Percentiles rank a stretch among this genome's conserved stretches.
These are phyloP conservation scores for Latrodectus hesperus DNA, from an alignment of 2,888 invertebrate genomes.

Conservation along the genomic window DNA sequence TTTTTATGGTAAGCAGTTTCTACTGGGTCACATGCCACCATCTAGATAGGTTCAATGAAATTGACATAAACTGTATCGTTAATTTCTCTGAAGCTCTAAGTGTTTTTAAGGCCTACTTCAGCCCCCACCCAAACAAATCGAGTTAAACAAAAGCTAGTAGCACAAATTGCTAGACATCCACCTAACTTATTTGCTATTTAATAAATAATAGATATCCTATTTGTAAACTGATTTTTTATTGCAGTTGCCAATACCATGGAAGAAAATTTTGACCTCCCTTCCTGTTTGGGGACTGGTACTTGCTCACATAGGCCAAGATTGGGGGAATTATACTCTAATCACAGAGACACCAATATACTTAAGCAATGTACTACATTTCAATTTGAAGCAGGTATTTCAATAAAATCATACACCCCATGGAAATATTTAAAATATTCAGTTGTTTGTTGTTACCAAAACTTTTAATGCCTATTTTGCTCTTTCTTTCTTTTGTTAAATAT, in stretches of 20 bases:
- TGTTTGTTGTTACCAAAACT: neutral
- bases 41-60: too few species aligned
- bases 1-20: too few species aligned
- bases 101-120: too few species aligned
- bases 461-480: neutral
- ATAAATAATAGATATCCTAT: too few species aligned
- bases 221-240: constrained; percentile 73
- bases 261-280: constrained; percentile 80
- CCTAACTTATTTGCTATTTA: too few species aligned
- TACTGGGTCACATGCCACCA: too few species aligned
- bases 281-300: constrained; percentile 84
- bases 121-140: too few species aligned
- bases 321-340: constrained; percentile 90
- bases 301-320: constrained; percentile 84
- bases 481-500: neutral
- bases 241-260: constrained; percentile 85
- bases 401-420: neutral
- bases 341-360: constrained; percentile 87
- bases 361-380: constrained; percentile 82
- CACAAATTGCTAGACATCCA: too few species aligned
- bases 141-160: too few species aligned
- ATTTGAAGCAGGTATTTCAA: constrained; percentile 81
- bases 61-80: too few species aligned
- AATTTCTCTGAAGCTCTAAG: too few species aligned
- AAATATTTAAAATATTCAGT: neutral